Evolutionary conservation across 2,797 vertebrate genomes (phyloP), one percentile per base, ranked within the genome.

Genomic region (Tolypeutes matacus): DNA sequence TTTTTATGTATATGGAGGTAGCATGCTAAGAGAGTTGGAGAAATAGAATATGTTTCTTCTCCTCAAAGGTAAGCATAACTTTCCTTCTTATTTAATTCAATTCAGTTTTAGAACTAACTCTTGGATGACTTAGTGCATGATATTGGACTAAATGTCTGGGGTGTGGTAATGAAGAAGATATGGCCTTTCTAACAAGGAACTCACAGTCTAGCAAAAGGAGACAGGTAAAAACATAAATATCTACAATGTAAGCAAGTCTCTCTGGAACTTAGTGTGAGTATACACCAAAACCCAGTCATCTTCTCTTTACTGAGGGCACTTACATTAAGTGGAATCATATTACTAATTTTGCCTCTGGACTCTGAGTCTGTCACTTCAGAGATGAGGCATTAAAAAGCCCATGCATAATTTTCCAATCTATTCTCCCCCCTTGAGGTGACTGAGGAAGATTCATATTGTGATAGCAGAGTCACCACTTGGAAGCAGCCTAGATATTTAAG

Each of bases 31-130:
- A 14, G 62, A 69, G 23, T 9, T 82, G 64, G 83, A 53, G 29
- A 89, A 72, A 83, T 2, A 73, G 58, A 65, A 65, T 85, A 81
- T 36, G 4, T 78, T 94, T 67, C 70, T 94, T 77, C 20, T 84
- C 36, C 67, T 86, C 13, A 84, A 93, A 95, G 12, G 42, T 78
- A 91, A 84, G 12, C 7, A 42, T 23, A 56, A 42, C 10, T n/a
- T 73, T 87, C 15, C 10, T n/a, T 34, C 62, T 78, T 73, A 86
- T 69, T 81, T 81, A 91, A 65, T 89, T 89, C 31, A 51, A 0
- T 85, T 80, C 3, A 20, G n/a, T 51, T 31, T 56, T 69, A 49
- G 84, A 12, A 17, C 46, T 69, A 90, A 58, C 8, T 67, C 25
- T 36, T 46, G 13, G 10, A 73, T 84, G 10, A 75, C 76, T 80